Evolutionary conservation across 2,888 invertebrate species (phyloP), one percentile per base, ranked within the genome.

Genomic region (Spisula solida): DNA sequence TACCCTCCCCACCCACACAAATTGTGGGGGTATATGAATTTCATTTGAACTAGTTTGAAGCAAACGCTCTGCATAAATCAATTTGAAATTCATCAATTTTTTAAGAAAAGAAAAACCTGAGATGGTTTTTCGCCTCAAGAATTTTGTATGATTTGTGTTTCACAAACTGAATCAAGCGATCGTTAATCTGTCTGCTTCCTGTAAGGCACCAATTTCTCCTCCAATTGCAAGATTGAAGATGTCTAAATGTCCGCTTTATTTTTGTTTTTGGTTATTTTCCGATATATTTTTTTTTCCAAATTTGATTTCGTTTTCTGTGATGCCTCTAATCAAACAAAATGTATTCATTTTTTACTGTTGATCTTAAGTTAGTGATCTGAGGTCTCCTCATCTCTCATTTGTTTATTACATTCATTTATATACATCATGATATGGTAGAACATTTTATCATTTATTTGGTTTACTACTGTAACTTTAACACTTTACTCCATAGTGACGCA

Each of bases 211-310:
- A 66, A 66, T 66, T 66, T 66, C 41, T 41, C 25, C n/a, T 25
- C 60, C 60, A 80, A 80, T 47, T 51, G 80, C 80, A 48, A 80
- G 47, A 25, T 47, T n/a, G 80, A 80, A 25, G 80, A 80, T 25
- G 48, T 47, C 48, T 12, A 47, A 5, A 31, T 31, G 75, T 75
- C 75, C 75, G 75, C 75, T 75, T 75, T 34, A 75, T 75, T 75
- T 60, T 75, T 34, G 34, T 48, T 80, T 80, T 80, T 80, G 48
- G 48, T 51, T 80, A 48, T 47, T 48, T 80, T 80, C 47, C 25
- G 34, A 80, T 47, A 80, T 25, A 41, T 48, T 80, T 47, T 80
- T 51, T 78, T 80, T 80, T 48, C 48, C 47, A 47, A 80, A 79
- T 47, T 80, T 80, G 20, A 47, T 34, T 31, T 75, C 25, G 31